Evolutionary conservation across 2,797 vertebrate genomes (phyloP).

Genomic region (Hydrophis major): DNA sequence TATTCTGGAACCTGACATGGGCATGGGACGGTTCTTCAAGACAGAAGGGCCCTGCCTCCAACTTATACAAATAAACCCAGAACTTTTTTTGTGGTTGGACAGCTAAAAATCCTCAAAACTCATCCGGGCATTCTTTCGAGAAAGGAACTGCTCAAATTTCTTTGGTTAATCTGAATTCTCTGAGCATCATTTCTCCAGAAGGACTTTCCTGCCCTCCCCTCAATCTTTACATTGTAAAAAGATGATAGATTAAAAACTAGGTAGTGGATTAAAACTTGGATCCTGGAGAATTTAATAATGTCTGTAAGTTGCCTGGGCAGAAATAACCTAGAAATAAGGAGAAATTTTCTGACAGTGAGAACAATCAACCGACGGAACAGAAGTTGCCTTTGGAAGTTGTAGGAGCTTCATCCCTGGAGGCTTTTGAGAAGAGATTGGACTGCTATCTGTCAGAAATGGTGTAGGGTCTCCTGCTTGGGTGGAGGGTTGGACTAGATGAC

Average conservation of each 20-base stretch:
- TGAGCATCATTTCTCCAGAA: background rate
- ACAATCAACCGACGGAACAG: no score
- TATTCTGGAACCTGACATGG: background rate
- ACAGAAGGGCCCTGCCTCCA: background rate
- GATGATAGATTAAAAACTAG: background rate
- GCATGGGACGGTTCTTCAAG: background rate
- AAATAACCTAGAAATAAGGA: background rate
- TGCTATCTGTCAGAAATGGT: no score
- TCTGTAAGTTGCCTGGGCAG: background rate
- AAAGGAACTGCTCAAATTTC: background rate
- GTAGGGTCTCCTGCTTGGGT: no score
- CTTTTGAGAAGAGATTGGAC: no score
- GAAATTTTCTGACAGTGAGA: no score
- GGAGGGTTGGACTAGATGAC: no score
- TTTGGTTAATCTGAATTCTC: slow-evolving; percentile 10
- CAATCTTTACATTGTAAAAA: background rate
- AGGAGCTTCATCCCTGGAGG: no score
- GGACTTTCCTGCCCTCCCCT: background rate
- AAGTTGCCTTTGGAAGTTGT: no score
- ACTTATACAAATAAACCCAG: slow-evolving; percentile 19
- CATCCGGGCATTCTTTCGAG: background rate
- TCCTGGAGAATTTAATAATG: background rate
- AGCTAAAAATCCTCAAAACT: background rate
- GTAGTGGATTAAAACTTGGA: background rate
- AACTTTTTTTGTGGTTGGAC: background rate